These are phyloP conservation scores for Perca flavescens DNA, from an alignment of 2,113 vertebrate species.

Conservation along the genomic window DNA sequence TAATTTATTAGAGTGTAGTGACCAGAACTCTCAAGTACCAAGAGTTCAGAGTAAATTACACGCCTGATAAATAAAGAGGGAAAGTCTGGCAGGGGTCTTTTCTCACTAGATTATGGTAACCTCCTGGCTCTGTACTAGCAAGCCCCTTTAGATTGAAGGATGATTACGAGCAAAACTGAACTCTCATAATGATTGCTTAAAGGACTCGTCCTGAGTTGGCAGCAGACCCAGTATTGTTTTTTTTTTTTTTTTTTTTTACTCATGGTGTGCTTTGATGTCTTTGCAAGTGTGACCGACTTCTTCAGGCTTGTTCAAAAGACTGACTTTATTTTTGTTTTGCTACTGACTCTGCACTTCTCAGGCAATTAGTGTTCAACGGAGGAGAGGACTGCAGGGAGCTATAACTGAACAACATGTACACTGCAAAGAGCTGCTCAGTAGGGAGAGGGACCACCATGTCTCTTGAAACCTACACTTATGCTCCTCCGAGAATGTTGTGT, in stretches of 20 bases:
- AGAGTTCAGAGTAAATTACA: constrained; percentile 76
- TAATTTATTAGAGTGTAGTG: constrained; percentile 49
- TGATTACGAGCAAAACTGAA: constrained; percentile 68
- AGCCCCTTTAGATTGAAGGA: constrained; percentile 70
- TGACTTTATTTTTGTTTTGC: constrained; percentile 54
- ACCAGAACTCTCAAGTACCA: constrained; percentile 46
- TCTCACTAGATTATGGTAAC: constrained; percentile 72
- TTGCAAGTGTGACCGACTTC: constrained; percentile 55
- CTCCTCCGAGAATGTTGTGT: neutral
- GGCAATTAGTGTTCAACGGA: constrained; percentile 59
- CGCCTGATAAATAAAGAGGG: constrained; percentile 62
- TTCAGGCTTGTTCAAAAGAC: constrained; percentile 48
- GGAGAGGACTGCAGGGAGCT: constrained; percentile 35
- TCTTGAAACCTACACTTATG: constrained; percentile 6
- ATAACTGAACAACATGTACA: constrained; percentile 34
- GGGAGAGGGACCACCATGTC: constrained; percentile 32
- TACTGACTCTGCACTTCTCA: constrained; percentile 63
- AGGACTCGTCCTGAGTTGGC: constrained; percentile 56
- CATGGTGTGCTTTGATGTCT: constrained; percentile 62
- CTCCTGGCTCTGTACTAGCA: constrained; percentile 61
- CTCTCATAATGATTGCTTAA: constrained; percentile 69
- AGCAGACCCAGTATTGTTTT: constrained; percentile 47
- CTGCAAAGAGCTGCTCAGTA: constrained; percentile 22
- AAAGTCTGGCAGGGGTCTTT: constrained; percentile 68
- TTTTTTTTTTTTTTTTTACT: constrained; percentile 60